Conservation (phyloP, 2,888 invertebrate genomes). For the Molanna angustata region DNA sequence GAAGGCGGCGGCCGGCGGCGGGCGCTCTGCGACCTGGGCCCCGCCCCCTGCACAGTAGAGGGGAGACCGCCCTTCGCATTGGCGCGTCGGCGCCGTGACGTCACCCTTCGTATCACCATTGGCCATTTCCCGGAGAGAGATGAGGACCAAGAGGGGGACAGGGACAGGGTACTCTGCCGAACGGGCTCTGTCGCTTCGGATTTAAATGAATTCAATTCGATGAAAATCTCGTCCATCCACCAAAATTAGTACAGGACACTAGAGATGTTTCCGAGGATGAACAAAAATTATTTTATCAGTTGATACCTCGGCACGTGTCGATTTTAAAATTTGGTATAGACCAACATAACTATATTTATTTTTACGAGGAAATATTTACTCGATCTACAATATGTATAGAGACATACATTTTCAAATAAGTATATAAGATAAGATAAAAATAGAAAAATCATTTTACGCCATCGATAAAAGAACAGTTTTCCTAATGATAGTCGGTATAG, state of each 20-base stretch:
- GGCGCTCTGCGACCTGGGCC: slow-evolving; percentile 47
- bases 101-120: slow-evolving; percentile 35
- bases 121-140: slow-evolving; percentile 34
- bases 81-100: slow-evolving; percentile 39
- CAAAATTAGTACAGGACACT: slow-evolving; percentile 18
- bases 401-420: too few relatives aligned
- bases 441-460: too few relatives aligned
- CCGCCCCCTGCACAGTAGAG: slow-evolving; percentile 43
- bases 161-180: slow-evolving; percentile 25
- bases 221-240: slow-evolving; percentile 25
- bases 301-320: too few relatives aligned
- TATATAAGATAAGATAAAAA: too few relatives aligned
- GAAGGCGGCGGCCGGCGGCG: slow-evolving; percentile 50
- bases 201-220: slow-evolving; percentile 29
- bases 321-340: too few relatives aligned
- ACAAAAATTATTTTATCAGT: too few relatives aligned
- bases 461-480: too few relatives aligned
- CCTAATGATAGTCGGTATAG: too few relatives aligned
- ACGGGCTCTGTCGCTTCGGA: slow-evolving; percentile 24
- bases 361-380: too few relatives aligned
- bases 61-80: slow-evolving; percentile 43
- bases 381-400: too few relatives aligned
- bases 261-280: slow-evolving; percentile 1
- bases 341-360: too few relatives aligned
- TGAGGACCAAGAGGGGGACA: slow-evolving; percentile 31